phyloP scores from a whole-genome alignment of 2,797 vertebrate species.

The Graptemys geographica region DNA sequence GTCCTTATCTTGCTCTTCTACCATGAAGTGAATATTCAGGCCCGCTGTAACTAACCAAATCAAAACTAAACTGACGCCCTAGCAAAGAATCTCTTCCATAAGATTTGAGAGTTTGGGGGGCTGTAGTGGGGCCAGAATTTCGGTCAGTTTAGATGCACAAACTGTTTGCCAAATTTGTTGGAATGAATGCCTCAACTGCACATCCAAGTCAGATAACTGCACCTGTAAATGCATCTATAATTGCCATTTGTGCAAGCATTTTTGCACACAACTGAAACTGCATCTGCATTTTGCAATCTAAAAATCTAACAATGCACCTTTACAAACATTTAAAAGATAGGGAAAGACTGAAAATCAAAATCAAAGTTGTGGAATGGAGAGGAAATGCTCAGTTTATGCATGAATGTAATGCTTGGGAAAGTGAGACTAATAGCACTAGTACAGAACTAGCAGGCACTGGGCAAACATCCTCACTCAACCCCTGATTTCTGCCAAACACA shows the following conservation, averaged over 20 bases:
- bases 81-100: neutral
- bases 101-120: neutral
- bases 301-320: neutral
- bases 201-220: neutral
- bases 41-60: neutral
- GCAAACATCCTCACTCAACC: neutral
- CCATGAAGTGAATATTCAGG: conserved; percentile 58
- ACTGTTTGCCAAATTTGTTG: rapidly evolving
- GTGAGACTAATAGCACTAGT: rapidly evolving
- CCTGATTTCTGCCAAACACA: neutral
- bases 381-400: neutral
- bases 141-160: rapidly evolving
- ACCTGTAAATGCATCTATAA: rapidly evolving
- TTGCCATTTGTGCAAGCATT: rapidly evolving
- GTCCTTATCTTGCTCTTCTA: conserved; percentile 60
- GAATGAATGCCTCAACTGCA: neutral
- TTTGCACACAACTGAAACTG: neutral
- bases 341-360: neutral
- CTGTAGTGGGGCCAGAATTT: rapidly evolving
- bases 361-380: neutral
- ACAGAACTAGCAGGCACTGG: neutral
- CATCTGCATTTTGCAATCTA: neutral
- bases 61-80: neutral
- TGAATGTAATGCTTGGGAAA: neutral
- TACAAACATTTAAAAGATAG: neutral